These are phyloP conservation scores for Suillia variegata DNA, from an alignment of 2,888 invertebrate species.

Conservation along the genomic window DNA sequence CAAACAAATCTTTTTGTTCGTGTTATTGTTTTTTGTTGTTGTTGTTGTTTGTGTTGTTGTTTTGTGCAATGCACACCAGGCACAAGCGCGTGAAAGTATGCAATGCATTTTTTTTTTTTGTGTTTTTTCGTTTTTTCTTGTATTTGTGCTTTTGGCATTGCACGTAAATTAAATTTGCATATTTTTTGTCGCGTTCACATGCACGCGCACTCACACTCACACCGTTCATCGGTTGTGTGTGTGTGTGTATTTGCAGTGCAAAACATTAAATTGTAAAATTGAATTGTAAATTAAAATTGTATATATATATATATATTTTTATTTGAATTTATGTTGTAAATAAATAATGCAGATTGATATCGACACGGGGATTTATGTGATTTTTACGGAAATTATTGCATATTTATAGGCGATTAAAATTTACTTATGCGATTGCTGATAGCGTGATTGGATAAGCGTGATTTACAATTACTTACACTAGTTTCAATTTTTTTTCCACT, in stretches of 20 bases:
- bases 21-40: not conserved
- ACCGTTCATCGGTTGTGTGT: not conserved
- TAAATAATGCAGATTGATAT: constrained; percentile 14
- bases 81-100: constrained; percentile 8
- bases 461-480: no score
- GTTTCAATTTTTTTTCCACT: no score
- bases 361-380: constrained; percentile 2
- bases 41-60: not conserved
- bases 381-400: constrained; percentile 8
- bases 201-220: not conserved
- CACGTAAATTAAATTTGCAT: constrained; percentile 47
- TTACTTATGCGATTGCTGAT: constrained; percentile 5
- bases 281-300: constrained; percentile 10
- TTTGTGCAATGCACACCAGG: not conserved
- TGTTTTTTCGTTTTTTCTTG: constrained; percentile 1
- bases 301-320: constrained; percentile 4
- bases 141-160: constrained; percentile 8
- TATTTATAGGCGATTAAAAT: constrained; percentile 15
- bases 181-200: constrained; percentile 13
- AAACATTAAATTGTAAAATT: constrained; percentile 28
- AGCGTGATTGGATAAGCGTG: no score
- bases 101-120: not conserved
- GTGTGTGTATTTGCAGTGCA: not conserved
- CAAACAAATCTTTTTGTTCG: constrained; percentile 20
- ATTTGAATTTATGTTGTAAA: constrained; percentile 4